These are phyloP conservation scores for Andrena dorsata DNA, from an alignment of 2,888 invertebrate species.

Conservation along the genomic window DNA sequence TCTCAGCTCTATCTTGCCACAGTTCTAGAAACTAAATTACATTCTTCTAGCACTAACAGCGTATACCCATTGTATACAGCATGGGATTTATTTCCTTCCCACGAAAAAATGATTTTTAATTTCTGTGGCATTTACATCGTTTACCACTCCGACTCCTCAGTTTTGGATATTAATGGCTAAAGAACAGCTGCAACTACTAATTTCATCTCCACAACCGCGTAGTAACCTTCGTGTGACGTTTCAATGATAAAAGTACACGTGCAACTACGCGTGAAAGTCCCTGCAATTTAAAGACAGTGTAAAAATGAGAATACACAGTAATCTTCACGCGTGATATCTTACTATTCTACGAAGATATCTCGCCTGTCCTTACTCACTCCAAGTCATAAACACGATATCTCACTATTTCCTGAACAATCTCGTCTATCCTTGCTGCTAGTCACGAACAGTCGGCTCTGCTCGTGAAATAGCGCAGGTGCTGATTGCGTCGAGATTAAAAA, in stretches of 20 bases:
- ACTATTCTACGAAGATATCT: neutral
- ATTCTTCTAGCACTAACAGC: too few species aligned
- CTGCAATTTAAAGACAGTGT: neutral
- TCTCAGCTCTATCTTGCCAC: too few species aligned
- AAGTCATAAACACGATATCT: constrained; percentile 7
- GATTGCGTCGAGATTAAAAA: constrained; percentile 3
- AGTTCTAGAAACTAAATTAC: too few species aligned
- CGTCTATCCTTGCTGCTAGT: neutral
- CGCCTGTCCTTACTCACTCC: constrained; percentile 1
- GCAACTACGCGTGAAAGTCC: neutral
- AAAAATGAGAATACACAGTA: neutral
- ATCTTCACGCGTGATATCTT: neutral
- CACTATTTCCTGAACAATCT: neutral
- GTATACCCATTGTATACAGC: too few species aligned
- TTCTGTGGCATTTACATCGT: too few species aligned
- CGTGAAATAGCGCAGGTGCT: neutral
- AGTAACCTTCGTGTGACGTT: too few species aligned
- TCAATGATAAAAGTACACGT: neutral
- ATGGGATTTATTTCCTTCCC: too few species aligned
- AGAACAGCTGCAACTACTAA: too few species aligned
- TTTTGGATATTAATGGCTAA: too few species aligned
- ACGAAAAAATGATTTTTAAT: too few species aligned
- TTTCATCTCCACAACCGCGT: too few species aligned
- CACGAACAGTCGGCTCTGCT: neutral
- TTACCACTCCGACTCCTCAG: too few species aligned